Base-by-base conservation (phyloP, 2,797 vertebrate genomes). In the Lithobates sylvaticus region DNA sequence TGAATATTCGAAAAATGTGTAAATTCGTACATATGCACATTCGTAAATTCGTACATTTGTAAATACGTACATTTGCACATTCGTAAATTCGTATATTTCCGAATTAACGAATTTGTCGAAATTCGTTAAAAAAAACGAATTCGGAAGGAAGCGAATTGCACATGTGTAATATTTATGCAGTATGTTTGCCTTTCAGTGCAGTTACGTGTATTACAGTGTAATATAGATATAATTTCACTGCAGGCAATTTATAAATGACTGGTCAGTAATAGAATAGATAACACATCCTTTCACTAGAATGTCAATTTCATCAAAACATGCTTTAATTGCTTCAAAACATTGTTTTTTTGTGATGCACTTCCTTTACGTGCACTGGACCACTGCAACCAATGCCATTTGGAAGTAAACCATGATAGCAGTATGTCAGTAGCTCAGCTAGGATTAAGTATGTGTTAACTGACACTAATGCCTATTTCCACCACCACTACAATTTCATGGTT, bases 201-300 rank as follows among this genome's bases (percentile, higher is more conserved):
- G 9, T 10, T 39, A 39, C 36, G 8, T 39, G 36, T 39, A 39
- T 5, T 39, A 39, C 36, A 39, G 13, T 50, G 47, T 50, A 16
- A 50, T 16, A 50, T 13, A 47, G 13, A 50, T 18, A 3, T 3
- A 1, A 18, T 18, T 36, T 36, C 36, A 39, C 36, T 67, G 21
- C 4, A 34, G 70, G 5, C 65, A 80, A 65, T 67, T 36, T 68
- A 29, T 3, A 76, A 71, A 58, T 47, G 29, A 69, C 68, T 75
- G 39, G 70, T 32, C 16, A 68, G 42, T 50, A 27, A 36, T 5
- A 61, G 15, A 34, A 65, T 42, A 23, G 27, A 58, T 70, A 39
- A 39, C 16, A n/a, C 58, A 70, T 77, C 32, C 29, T 61, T 70
- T 77, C 74, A 84, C 67, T 77, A 58, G n/a, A 34, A 15, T 70